A percentile compares a stretch with the other conserved stretches of the same genome.
Evolutionary conservation across 2,797 vertebrate species (phyloP).

Genomic region (Garrulus glandarius): DNA sequence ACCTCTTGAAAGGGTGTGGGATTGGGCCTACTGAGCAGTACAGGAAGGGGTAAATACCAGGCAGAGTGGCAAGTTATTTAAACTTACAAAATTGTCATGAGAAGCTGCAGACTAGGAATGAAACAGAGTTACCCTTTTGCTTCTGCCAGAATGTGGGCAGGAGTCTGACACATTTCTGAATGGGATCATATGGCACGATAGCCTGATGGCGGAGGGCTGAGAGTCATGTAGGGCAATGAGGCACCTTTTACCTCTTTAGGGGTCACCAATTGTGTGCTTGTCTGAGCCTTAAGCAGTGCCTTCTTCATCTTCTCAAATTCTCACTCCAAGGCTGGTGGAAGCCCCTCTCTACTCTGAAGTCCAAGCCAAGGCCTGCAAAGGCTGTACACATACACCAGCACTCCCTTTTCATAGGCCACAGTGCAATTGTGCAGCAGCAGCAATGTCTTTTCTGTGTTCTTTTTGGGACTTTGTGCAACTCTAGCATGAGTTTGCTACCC

Average conservation of each 20-base stretch:
- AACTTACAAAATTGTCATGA: not conserved
- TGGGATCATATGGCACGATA: not conserved
- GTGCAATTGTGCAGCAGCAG: not conserved
- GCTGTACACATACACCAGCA: rapidly evolving
- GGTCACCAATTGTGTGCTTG: not conserved
- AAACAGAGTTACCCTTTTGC: constrained; percentile 9
- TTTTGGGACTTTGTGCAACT: not conserved
- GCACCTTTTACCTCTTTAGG: not conserved
- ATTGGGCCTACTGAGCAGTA: not conserved
- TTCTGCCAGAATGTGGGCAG: not conserved
- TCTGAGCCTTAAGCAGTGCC: not conserved
- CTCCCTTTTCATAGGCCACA: not conserved
- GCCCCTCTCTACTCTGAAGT: not conserved
- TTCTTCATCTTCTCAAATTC: not conserved
- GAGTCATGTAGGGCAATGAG: not conserved
- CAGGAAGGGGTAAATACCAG: not conserved
- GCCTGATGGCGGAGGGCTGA: not conserved
- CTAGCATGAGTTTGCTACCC: not conserved
- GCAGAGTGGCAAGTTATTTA: not conserved
- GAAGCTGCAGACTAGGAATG: not conserved
- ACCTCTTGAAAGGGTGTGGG: not conserved
- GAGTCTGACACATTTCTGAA: not conserved
- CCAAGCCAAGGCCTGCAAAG: not conserved
- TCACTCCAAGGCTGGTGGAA: not conserved
- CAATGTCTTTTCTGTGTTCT: not conserved